Evolutionary conservation across 37 sponge, comb jelly and placozoan genomes (phyloP).

Genomic region (Bolinopsis microptera): DNA sequence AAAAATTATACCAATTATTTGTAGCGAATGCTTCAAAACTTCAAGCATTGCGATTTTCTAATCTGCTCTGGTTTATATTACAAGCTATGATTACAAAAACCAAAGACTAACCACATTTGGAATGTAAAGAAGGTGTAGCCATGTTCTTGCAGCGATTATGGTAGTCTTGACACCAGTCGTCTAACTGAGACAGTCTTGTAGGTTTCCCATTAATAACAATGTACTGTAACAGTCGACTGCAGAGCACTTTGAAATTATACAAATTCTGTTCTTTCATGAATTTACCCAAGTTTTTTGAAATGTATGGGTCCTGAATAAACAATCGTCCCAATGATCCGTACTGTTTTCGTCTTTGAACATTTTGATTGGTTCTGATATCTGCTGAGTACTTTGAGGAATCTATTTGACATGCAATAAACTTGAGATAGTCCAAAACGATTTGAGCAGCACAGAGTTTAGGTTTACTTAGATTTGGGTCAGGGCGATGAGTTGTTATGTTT

Average conservation of each 20-base stretch:
- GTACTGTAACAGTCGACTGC: background rate
- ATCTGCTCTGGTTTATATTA: no score
- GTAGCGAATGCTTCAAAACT: no score
- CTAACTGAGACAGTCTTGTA: background rate
- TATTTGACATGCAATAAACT: background rate
- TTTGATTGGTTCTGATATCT: background rate
- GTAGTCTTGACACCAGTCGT: background rate
- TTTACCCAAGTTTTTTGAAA: constrained; percentile 9
- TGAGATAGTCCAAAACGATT: background rate
- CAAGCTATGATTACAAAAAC: no score
- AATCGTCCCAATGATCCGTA: background rate
- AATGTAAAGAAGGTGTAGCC: background rate
- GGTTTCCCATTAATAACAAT: background rate
- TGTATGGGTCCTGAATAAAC: background rate
- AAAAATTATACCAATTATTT: no score
- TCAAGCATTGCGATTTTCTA: no score
- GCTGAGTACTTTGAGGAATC: background rate
- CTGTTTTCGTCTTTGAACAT: background rate
- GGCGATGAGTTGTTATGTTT: background rate
- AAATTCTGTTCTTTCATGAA: constrained; percentile 25
- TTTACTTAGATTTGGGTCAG: background rate
- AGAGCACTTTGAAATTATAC: background rate
- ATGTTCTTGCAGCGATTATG: background rate
- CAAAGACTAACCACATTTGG: constrained; percentile 9
- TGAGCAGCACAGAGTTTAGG: background rate